These are phyloP conservation scores for Drosophila cardini DNA, from an alignment of 1,140 invertebrate species.

Conservation along the genomic window DNA sequence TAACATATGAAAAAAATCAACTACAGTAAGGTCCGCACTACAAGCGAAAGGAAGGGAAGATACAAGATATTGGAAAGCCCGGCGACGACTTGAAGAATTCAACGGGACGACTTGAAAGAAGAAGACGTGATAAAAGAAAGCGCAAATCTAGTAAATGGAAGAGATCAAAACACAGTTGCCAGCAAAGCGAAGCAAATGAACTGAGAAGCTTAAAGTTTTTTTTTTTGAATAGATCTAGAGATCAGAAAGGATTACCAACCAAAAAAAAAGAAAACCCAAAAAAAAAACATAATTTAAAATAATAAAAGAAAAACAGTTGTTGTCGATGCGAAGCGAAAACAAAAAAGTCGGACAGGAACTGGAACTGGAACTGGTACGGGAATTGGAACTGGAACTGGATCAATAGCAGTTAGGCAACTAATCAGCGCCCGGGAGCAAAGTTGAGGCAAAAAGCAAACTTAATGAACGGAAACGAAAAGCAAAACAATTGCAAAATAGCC, in stretches of 20 bases:
- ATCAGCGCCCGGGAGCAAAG: conserved; percentile 12
- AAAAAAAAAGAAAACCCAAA: too few species aligned
- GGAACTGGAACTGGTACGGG: background rate
- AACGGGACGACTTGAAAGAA: too few species aligned
- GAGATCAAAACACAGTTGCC: background rate
- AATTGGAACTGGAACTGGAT: background rate
- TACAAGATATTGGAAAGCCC: conserved; percentile 5
- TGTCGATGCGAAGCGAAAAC: conserved; percentile 27
- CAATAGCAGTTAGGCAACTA: conserved; percentile 1
- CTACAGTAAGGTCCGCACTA: conserved; percentile 36
- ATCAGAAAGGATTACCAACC: too few species aligned
- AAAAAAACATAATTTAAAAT: background rate
- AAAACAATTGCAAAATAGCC: conserved; percentile 61
- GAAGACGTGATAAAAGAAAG: too few species aligned
- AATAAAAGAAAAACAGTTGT: conserved; percentile 15
- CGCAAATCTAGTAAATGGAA: background rate
- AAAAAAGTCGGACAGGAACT: conserved; percentile 13
- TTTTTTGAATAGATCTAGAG: too few species aligned
- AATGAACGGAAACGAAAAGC: conserved; percentile 73
- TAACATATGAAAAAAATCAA: conserved; percentile 22
- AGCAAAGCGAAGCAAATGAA: background rate
- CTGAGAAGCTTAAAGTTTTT: background rate
- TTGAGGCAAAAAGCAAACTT: conserved; percentile 55
- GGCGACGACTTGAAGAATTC: too few species aligned
- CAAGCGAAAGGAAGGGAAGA: conserved; percentile 14